Base-by-base conservation (phyloP, 2,888 invertebrate genomes). In the Aproaerema taeniolella region DNA sequence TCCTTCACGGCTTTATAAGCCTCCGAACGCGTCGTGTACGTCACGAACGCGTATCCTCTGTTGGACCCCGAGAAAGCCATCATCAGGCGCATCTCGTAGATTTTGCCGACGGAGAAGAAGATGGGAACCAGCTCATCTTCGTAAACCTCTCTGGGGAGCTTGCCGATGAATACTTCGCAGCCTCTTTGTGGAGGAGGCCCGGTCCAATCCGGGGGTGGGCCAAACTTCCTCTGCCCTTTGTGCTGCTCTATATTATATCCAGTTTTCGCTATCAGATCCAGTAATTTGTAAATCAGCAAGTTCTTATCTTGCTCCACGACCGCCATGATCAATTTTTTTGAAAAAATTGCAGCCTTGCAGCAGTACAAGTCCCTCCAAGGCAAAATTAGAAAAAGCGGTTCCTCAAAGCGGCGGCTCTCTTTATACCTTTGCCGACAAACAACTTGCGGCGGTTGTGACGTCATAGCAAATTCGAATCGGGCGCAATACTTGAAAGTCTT, bases 51-150 rank as follows among this genome's bases (percentile, higher is more conserved):
- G 64, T 91, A 96, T 0, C 96, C 95, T 1, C 95, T 81, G 54
- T 93, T 95, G 0, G 89, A 88, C 0, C 95, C 94, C 0, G 90
- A 90, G 59, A 93, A 94, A 56, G 94, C 92, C 89, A 96, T 91
- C 95, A 96, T 95, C 5, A 96, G 72, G 0, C 96, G 83, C 55
- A 96, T 76, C 58, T 93, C 92, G 68, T 93, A 92, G 25, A 96
- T 88, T 14, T 79, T 87, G 0, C 94, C 95, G 2, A 89, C 75
- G 24, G 57, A 77, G 2, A 89, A 78, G 50, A 95, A 91, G 0
- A 95, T 58, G 0, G 94, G 94, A 25, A 94, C 89, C 16, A 96
- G 73, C 49, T 91, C 94, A 52, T 94, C 92, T 72, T 96, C 96
- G 61, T 88, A 93, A 45, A 92, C 88, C 54, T 94, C 91, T 6